Base-by-base conservation (phyloP, 2,797 vertebrate genomes). In the Centroberyx gerrardi region DNA sequence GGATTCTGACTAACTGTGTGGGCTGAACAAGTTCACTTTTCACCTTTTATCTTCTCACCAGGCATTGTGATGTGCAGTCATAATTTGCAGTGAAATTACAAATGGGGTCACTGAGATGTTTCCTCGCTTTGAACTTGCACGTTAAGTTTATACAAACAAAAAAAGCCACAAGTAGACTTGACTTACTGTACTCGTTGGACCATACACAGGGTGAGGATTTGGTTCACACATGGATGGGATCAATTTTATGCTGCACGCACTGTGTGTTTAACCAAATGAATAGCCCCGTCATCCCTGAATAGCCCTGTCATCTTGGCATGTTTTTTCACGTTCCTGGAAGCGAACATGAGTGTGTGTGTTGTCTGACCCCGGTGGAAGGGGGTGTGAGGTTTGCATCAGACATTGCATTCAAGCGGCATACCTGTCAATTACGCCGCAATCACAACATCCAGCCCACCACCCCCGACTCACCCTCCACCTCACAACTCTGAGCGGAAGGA, bases 351-450 rank as follows among this genome's bases (percentile, higher is more conserved):
- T 22, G 0, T 78, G 83, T 74, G 81, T 81, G 77, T 83, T 84
- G 62, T 85, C 72, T 13, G 53, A 80, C 65, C 66, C 9, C 42
- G 40, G 68, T 1, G 3, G 31, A 17, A 42, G 28, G 42, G 61
- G 65, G 48, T 51, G 72, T 36, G 63, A 38, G 40, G 68, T 63
- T 76, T 81, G 68, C 75, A 66, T 87, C 81, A 87, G 62, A 65
- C 78, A 6, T n/a, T 68, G 60, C 78, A 84, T 90, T 86, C 65
- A 81, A 80, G 61, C 22, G 22, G 22, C 89, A 78, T 74, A 90
- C 87, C 82, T 89, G 80, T 87, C 85, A 92, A 88, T 93, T 92
- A 90, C 87, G 76, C 80, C 79, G 62, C 64, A 71, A 87, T 83
- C 78, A 77, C 88, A 79, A 91, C 83, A 84, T 38, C n/a, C 31